Conservation (phyloP, 2,888 invertebrate species). For the Drosophila phalerata region DNA sequence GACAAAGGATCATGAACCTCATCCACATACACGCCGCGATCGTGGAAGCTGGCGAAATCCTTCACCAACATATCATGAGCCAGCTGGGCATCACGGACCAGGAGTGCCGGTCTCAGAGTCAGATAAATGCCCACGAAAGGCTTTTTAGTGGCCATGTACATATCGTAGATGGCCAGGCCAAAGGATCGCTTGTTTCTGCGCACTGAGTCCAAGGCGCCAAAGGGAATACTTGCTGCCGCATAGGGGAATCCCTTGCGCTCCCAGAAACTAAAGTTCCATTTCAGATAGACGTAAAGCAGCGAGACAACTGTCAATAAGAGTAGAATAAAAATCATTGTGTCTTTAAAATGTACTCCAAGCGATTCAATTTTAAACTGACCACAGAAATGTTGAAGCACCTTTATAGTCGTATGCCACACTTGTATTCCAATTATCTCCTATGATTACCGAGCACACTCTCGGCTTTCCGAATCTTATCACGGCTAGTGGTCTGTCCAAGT, state of each 20-base stretch:
- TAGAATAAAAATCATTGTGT: constrained; percentile 43
- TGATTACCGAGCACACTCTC: constrained; percentile 4
- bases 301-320: constrained; percentile 49
- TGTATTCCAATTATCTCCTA: background rate
- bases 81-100: constrained; percentile 88
- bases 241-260: constrained; percentile 87
- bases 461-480: constrained; percentile 1
- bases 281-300: constrained; percentile 65
- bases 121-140: constrained; percentile 88
- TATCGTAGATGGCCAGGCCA: constrained; percentile 88
- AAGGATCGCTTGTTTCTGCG: constrained; percentile 87
- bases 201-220: constrained; percentile 88
- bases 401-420: constrained; percentile 28
- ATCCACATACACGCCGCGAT: constrained; percentile 88
- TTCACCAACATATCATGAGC: constrained; percentile 88
- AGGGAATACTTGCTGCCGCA: constrained; percentile 87
- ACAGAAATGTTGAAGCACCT: background rate
- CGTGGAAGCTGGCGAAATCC: constrained; percentile 89
- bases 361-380: constrained; percentile 20
- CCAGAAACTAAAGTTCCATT: constrained; percentile 86
- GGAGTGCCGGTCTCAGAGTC: constrained; percentile 88
- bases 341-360: constrained; percentile 1
- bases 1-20: constrained; percentile 88
- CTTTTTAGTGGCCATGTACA: constrained; percentile 85
- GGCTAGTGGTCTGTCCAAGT: background rate